Percentiles rank a stretch among this genome's conserved stretches.
These are phyloP conservation scores for Coracias cyanogaster DNA, from an alignment of 2,797 vertebrate genomes.

Conservation along the genomic window DNA sequence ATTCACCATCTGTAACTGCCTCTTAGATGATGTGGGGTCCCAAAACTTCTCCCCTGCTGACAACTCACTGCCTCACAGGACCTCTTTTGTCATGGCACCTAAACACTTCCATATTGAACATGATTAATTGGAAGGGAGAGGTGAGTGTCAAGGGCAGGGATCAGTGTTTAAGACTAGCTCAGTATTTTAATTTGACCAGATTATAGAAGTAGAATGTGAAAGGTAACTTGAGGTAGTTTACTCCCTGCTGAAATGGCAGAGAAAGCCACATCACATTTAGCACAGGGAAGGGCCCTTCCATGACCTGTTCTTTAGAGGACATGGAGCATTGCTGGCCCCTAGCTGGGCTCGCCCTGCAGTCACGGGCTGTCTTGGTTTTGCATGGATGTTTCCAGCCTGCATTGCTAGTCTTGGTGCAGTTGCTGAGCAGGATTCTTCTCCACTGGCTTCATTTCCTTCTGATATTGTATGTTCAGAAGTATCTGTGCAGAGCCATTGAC, in stretches of 20 bases:
- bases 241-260: not conserved
- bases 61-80: not conserved
- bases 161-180: not conserved
- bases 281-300: not conserved
- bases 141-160: not conserved
- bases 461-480: not conserved
- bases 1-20: conserved; percentile 17
- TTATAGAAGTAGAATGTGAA: not conserved
- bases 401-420: not conserved
- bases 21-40: not conserved
- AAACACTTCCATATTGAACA: not conserved
- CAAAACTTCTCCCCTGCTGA: not conserved
- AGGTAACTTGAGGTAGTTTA: not conserved
- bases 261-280: not conserved
- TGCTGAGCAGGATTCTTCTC: not conserved
- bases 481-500: conserved; percentile 1
- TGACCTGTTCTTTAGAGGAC: not conserved
- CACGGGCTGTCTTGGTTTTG: not conserved
- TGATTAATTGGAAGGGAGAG: not conserved
- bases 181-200: conserved; percentile 9
- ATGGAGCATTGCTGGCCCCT: not conserved
- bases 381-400: not conserved
- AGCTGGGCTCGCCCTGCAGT: not conserved
- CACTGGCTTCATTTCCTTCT: not conserved
- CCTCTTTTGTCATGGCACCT: not conserved